Evolutionary conservation across 92 coral and sea anemone species (phyloP).

Genomic region (Palythoa grandis): DNA sequence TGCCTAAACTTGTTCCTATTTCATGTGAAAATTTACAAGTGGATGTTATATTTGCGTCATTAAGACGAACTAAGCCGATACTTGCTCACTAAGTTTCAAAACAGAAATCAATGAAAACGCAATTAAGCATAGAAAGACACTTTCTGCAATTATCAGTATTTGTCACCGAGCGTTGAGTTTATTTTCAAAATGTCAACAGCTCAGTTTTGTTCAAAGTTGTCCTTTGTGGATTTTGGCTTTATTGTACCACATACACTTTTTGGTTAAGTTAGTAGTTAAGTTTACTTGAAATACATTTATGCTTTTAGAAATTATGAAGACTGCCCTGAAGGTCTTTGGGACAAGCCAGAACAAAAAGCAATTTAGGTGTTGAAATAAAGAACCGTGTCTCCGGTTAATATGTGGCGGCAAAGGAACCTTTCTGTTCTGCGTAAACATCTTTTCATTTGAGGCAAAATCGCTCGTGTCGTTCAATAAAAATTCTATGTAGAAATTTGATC

Average conservation of each 20-base stretch:
- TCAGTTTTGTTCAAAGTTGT: background rate
- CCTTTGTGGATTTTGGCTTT: too few relatives aligned
- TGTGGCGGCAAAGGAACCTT: background rate
- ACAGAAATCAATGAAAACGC: conserved; percentile 1
- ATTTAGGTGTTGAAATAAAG: background rate
- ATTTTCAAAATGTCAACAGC: background rate
- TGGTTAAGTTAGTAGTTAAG: background rate
- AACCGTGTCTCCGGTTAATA: background rate
- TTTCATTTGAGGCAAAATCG: background rate
- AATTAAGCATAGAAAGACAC: conserved; percentile 1
- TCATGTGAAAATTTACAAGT: background rate
- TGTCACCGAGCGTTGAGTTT: background rate
- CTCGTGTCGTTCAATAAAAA: background rate
- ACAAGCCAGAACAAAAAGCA: background rate
- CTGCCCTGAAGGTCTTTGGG: background rate
- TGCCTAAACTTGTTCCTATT: background rate
- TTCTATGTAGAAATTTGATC: background rate
- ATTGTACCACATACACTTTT: background rate
- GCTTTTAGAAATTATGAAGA: background rate
- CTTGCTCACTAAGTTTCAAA: conserved; percentile 2
- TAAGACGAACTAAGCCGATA: background rate
- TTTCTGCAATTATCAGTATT: background rate
- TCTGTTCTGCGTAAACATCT: conserved; percentile 1
- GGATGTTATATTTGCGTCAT: background rate
- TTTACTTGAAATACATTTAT: background rate